Percentiles rank a stretch among this genome's conserved stretches.
phyloP scores from a whole-genome alignment of 1,140 invertebrate species.

The Drepana arcuata region DNA sequence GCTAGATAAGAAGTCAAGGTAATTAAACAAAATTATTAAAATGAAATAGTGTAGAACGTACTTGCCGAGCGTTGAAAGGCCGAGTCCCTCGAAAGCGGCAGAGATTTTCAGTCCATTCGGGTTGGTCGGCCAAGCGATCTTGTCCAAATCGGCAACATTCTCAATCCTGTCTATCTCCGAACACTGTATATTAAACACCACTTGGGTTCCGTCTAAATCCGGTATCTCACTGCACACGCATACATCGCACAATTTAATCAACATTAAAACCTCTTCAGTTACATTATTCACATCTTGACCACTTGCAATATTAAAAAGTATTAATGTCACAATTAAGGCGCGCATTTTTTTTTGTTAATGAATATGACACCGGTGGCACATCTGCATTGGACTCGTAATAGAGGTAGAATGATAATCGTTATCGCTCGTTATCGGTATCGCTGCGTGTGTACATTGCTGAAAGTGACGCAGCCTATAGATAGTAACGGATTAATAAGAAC shows the following conservation, averaged over 20 bases:
- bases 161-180: conserved; percentile 48
- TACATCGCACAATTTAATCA: conserved; percentile 47
- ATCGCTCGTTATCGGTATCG: conserved; percentile 52
- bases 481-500: conserved; percentile 15
- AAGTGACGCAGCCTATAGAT: conserved; percentile 31
- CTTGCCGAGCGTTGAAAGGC: conserved; percentile 54
- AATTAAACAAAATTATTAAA: conserved; percentile 7
- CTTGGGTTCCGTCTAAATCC: conserved; percentile 45
- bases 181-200: conserved; percentile 60
- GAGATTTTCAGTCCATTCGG: conserved; percentile 55
- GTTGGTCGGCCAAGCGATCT: conserved; percentile 57
- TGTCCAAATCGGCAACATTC: conserved; percentile 52
- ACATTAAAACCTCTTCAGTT: conserved; percentile 27
- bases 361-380: conserved; percentile 15
- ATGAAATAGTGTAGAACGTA: conserved; percentile 22
- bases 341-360: conserved; percentile 37
- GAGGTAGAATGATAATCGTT: conserved; percentile 59
- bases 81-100: conserved; percentile 51
- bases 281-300: conserved; percentile 26
- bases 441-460: conserved; percentile 42
- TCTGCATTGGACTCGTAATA: conserved; percentile 37
- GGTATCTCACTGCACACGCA: conserved; percentile 64
- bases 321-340: conserved; percentile 40
- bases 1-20: conserved; percentile 16
- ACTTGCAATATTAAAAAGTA: conserved; percentile 30